Base-by-base conservation (phyloP, 37 sponge, comb jelly and placozoan genomes). In the Spongilla lacustris region DNA sequence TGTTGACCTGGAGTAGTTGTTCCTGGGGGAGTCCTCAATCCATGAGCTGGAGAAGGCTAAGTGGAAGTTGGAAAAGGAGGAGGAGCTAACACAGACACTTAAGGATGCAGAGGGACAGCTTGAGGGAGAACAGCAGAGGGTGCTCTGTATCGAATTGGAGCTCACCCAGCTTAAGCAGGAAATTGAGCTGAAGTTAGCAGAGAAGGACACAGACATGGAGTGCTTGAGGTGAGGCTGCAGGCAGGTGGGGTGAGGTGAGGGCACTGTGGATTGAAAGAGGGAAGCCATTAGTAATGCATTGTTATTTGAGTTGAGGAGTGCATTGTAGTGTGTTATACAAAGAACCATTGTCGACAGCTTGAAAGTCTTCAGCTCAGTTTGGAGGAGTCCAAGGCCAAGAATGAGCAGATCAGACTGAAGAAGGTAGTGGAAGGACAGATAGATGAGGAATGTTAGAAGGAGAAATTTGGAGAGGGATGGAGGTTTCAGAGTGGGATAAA, bases 201-300 rank as follows among this genome's bases (percentile, higher is more conserved):
- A 98, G 80, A 95, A 92, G 76, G 97, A 98, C 22, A 94, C 92
- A 27, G 99, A 98, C 67, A 84, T 81, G 36, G 99, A 98, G 50
- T 46, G 87, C 5, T 22, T 87, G 75, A 84, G 89, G 93, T 92
- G 38, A 32, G 66, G 36, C 27, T 9, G 12, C 12, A 6, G 29
- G 73, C 2, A 19, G 0, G n/a, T n/a, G n/a, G n/a, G n/a, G n/a
- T n/a, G n/a, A 8, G 31, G 41, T 41, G 41, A 41, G 41, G 41
- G 41, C 41, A 9, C 6, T 41, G 41, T 41, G 41, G 41, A 6
- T 3, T 41, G 41, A 9, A 6, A 6, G 3, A 6, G 3, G 41
- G 6, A 6, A 6, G 41, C 6, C 6, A 4, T 46, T 46, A n/a
- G n/a, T n/a, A n/a, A n/a, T n/a, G n/a, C n/a, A n/a, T n/a, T n/a